phyloP scores from a whole-genome alignment of 30 jellyfish, hydroid and myxozoan species.

The Turritopsis dohrnii region DNA sequence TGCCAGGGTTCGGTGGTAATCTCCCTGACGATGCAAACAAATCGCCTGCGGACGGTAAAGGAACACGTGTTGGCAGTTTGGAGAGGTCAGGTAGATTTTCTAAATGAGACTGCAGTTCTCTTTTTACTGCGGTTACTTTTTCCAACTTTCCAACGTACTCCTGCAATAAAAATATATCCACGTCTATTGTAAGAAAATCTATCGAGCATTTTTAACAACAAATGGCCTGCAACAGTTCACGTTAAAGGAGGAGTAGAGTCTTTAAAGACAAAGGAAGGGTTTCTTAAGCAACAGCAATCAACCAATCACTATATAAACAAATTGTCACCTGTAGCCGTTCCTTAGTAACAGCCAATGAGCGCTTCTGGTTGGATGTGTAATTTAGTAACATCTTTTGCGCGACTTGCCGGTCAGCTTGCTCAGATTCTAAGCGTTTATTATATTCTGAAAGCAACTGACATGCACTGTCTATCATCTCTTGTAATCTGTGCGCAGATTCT shows the following conservation, averaged over 20 bases:
- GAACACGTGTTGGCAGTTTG: slow-evolving; percentile 90
- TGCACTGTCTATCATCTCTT: slow-evolving; percentile 62
- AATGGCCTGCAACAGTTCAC: no score
- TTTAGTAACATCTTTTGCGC: slow-evolving; percentile 73
- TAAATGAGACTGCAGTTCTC: slow-evolving; percentile 85
- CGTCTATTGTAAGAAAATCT: no score
- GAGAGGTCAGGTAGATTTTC: slow-evolving; percentile 90
- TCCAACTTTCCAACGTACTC: slow-evolving; percentile 77
- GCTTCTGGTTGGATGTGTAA: slow-evolving; percentile 61
- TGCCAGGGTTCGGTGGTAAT: not conserved
- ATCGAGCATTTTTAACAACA: no score
- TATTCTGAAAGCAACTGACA: slow-evolving; percentile 73
- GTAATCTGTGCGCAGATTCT: slow-evolving; percentile 56
- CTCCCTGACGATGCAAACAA: slow-evolving; percentile 47
- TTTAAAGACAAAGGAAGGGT: no score
- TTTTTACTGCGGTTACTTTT: slow-evolving; percentile 79
- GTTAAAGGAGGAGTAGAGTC: no score
- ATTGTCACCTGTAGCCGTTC: slow-evolving; percentile 59
- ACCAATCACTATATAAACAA: not conserved
- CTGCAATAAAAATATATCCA: slow-evolving; percentile 55
- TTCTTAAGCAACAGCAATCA: no score
- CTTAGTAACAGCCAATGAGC: slow-evolving; percentile 64
- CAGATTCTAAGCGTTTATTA: slow-evolving; percentile 69
- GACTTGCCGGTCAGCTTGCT: slow-evolving; percentile 63
- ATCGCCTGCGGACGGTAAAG: slow-evolving; percentile 97